Evolutionary conservation across 1,140 invertebrate genomes (phyloP).

Genomic region (Aphaenogaster rudis): DNA sequence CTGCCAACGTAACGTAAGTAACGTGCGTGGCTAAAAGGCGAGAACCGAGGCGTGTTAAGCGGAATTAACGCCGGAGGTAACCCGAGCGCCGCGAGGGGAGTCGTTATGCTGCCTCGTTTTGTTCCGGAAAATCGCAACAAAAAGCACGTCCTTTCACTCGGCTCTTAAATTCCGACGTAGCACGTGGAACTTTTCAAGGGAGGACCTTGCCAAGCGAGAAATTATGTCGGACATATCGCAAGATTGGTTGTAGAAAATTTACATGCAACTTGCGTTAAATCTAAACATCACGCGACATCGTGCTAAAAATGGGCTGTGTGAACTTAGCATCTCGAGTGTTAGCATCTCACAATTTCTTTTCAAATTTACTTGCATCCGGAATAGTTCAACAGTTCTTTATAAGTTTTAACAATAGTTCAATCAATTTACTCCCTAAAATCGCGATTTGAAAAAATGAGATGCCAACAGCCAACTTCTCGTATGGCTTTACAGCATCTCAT

Average conservation of each 20-base stretch:
- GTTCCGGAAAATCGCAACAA: constrained; percentile 66
- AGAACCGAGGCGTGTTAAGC: constrained; percentile 70
- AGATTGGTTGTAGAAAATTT: not conserved
- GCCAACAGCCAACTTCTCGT: no score
- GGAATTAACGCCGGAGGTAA: constrained; percentile 71
- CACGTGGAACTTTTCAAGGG: not conserved
- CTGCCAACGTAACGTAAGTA: constrained; percentile 69
- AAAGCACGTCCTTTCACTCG: constrained; percentile 38
- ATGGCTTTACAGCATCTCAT: no score
- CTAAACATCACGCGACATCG: not conserved
- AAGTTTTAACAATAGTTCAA: no score
- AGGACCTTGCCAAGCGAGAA: not conserved
- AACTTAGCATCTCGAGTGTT: no score
- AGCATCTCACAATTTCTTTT: no score
- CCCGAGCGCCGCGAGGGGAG: constrained; percentile 22
- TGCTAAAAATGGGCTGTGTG: not conserved
- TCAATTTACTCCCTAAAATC: no score
- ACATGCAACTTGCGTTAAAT: not conserved
- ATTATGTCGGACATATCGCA: constrained; percentile 7
- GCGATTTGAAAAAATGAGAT: no score
- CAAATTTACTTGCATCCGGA: no score
- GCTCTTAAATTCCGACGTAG: constrained; percentile 27
- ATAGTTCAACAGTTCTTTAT: no score
- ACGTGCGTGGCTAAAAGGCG: constrained; percentile 67
- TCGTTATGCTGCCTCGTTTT: constrained; percentile 56